Percentiles rank a stretch among this genome's conserved stretches.
phyloP scores from a whole-genome alignment of 2,113 vertebrate species.

The Dasypus novemcinctus region DNA sequence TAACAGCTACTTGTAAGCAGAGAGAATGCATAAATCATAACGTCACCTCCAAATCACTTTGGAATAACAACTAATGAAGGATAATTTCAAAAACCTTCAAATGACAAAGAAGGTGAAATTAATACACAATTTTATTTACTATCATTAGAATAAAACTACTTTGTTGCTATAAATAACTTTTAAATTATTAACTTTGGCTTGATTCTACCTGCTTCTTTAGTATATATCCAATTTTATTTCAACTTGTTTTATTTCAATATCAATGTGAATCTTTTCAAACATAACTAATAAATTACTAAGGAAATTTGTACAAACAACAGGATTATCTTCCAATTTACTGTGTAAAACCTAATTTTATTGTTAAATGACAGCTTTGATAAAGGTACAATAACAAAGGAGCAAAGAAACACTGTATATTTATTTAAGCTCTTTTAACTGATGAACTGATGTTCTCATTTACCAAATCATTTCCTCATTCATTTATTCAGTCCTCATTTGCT shows the following conservation, averaged over 20 bases:
- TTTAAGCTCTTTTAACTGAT: neutral
- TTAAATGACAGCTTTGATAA: neutral
- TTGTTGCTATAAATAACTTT: conserved; percentile 72
- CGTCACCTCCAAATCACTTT: neutral
- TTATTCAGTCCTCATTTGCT: neutral
- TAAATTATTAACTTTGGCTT: conserved; percentile 80
- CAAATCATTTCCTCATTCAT: neutral
- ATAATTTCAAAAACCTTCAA: conserved; percentile 62
- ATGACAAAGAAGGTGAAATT: conserved; percentile 76
- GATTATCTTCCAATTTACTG: conserved; percentile 64
- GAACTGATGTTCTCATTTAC: neutral
- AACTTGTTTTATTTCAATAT: conserved; percentile 79
- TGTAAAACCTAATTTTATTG: conserved; percentile 40
- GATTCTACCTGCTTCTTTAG: conserved; percentile 76
- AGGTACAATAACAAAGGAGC: conserved; percentile 11
- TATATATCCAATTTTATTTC: conserved; percentile 78
- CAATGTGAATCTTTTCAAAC: conserved; percentile 62
- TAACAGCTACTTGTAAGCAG: neutral
- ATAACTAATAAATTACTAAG: conserved; percentile 74
- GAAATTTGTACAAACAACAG: conserved; percentile 67
- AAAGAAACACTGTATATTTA: neutral
- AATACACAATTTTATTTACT: conserved; percentile 70
- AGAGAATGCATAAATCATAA: conserved; percentile 30
- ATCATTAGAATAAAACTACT: conserved; percentile 60
- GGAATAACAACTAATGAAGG: neutral